Evolutionary conservation across 1,140 invertebrate genomes (phyloP), one percentile per base, ranked within the genome.

Genomic region (Aphelinus certus): DNA sequence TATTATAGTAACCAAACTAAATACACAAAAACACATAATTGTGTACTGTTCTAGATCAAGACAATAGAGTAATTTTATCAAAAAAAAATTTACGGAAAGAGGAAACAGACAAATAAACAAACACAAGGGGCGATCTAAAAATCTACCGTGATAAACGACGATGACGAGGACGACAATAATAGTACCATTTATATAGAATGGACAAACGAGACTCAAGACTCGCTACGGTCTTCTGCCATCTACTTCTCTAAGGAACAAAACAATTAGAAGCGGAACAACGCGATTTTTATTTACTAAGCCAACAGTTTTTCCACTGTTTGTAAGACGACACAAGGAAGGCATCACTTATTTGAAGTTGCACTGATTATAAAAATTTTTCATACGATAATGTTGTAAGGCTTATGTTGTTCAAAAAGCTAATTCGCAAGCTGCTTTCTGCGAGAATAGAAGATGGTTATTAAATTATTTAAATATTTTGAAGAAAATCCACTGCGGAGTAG

Each of bases 61-160:
- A 76, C 73, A 65, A 63, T 48, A 26, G 45, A 72, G 43, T 9
- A 72, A 48, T 56, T n/a, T 45, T 64, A 57, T 61, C 65, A 58
- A 64, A 48, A 72, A 80, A 76, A 72, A 71, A 66, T 72, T 62
- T 73, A 76, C 70, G 71, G 78, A 78, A 80, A 65, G 66, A 63
- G 61, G 68, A 77, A 65, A 81, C 75, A 83, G 76, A 78, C 76
- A 81, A 71, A 74, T 81, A 77, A 67, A 79, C 71, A 82, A 5
- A 74, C 71, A 81, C n/a, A 82, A 66, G 80, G 56, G 55, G 80
- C 78, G 83, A 77, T 79, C 80, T 81, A 78, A 73, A 53, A 58
- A 78, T 82, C 80, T 83, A 84, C 78, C 74, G 78, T 79, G 83
- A 81, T 78, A 76, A 76, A 84, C 81, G 81, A 81, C 76, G 80